Evolutionary conservation across 2,797 vertebrate genomes (phyloP), one percentile per base, ranked within the genome.

Genomic region (Tiaroga cobitis): DNA sequence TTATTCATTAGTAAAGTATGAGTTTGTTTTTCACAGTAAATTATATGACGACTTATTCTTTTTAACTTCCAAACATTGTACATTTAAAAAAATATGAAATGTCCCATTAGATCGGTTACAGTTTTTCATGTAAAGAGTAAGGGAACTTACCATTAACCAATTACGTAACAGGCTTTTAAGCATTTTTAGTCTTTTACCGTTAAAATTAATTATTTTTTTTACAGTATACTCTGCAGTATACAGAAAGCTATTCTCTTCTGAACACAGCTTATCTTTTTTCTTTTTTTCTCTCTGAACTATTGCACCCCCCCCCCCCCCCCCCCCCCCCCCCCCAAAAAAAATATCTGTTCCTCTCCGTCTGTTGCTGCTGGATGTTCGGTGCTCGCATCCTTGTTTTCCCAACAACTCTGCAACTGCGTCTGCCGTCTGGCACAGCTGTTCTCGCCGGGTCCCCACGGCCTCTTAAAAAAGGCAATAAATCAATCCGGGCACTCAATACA

Each of bases 391-490:
- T 93, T 95, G 94, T 95, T 95, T 96, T 95, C 93, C 91, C 93
- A 95, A 93, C 94, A 93, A 92, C 90, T 91, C 91, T 91, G 87
- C 92, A 89, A 91, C 89, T 93, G 84, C 82, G 67, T 85, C 49
- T 61, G 92, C 92, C 92, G 94, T 93, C 93, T 93, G 93, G 94
- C 95, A 94, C 95, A 95, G 95, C 95, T 96, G 95, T 95, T 95
- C 92, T 86, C 86, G 26, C 87, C 16, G 87, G 89, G 93, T 95
- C 95, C 95, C 95, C 85, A 92, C 90, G 93, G 95, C 94, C 94
- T 94, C 94, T 95, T 95, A 95, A 96, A 96, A 95, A 95, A 94
- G 93, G 95, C 94, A 96, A 96, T 96, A 96, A 96, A 96, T 96
- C 95, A 96, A 96, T 95, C 94, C 91, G 92, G 95, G 94, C 95